Evolutionary conservation across 2,113 vertebrate species (phyloP).

Genomic region (Zingel zingel): DNA sequence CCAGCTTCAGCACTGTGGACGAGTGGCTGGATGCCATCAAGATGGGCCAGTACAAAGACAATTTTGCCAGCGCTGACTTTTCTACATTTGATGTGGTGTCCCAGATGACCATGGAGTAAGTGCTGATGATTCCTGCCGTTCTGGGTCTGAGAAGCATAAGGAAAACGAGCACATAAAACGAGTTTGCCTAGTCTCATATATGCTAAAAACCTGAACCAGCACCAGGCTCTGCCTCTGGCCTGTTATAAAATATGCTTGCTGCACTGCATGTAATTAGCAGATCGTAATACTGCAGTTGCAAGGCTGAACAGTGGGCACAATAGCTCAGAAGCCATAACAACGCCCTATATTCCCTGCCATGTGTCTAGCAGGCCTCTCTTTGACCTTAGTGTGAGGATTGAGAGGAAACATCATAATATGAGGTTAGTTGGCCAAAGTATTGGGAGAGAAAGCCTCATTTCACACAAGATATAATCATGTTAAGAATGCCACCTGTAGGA

Average conservation of each 20-base stretch:
- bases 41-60: conserved; percentile 99
- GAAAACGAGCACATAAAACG: not conserved
- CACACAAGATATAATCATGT: conserved; percentile 16
- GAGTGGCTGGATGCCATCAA: conserved; percentile 99
- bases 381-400: conserved; percentile 33
- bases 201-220: conserved; percentile 31
- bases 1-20: conserved; percentile 97
- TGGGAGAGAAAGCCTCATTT: not conserved
- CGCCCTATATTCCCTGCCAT: conserved; percentile 55
- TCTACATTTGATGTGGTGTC: conserved; percentile 95
- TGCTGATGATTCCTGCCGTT: conserved; percentile 52
- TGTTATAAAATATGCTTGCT: conserved; percentile 27
- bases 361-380: conserved; percentile 51
- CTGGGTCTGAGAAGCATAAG: conserved; percentile 15
- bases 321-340: conserved; percentile 38
- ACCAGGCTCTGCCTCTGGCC: conserved; percentile 54
- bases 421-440: not conserved
- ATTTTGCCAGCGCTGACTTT: conserved; percentile 93
- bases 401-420: conserved; percentile 31
- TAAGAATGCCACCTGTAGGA: conserved; percentile 35
- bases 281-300: conserved; percentile 51
- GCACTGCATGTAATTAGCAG: conserved; percentile 64
- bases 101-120: conserved; percentile 99
- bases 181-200: conserved; percentile 8
- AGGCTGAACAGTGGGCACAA: conserved; percentile 44